Base-by-base conservation (phyloP, 2,113 vertebrate species). In the Synodontis membranacea region DNA sequence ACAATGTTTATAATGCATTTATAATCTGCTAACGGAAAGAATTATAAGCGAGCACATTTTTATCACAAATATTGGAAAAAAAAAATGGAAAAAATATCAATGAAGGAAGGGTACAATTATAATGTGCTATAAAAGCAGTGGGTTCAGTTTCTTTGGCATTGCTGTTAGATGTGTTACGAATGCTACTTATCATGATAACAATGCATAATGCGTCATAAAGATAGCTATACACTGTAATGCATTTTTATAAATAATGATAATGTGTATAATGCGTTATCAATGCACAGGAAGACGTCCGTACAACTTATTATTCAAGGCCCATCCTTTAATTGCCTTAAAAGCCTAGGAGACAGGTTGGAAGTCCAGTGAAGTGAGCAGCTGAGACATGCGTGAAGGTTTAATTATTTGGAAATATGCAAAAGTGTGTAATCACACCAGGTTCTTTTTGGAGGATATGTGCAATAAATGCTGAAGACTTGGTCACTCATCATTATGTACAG, bases 301-400 rank as follows among this genome's bases (percentile, higher is more conserved):
- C 50, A 92, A 96, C 94, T 95, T 94, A 95, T 96, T 91, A 93
- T 95, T 96, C 93, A 93, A 94, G 19, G 92, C 94, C 94, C 90
- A 66, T 92, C 88, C 90, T 92, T 94, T 96, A 96, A 96, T 96
- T 95, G 95, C 95, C 94, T 96, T 94, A 91, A 94, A 95, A 91
- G 93, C 93, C 93, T 95, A 95, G 95, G 94, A 94, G 95, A 94
- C 94, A 92, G 91, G 85, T 87, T 88, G 93, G 92, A 87, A 25
- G 60, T 46, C 50, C 66, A 60, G 78, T 80, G 46, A 70, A 68
- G 60, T 64, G 28, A n/a, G 34, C 76, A 70, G 44, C 17, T 70
- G 60, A 19, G 64, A 82, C 72, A 46, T 28, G 50, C 78, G 46
- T 74, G 50, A 81, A 56, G 85, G 50, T 68, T 72, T 86, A 86